phyloP scores from a whole-genome alignment of 2,797 vertebrate species.

The Alca torda region DNA sequence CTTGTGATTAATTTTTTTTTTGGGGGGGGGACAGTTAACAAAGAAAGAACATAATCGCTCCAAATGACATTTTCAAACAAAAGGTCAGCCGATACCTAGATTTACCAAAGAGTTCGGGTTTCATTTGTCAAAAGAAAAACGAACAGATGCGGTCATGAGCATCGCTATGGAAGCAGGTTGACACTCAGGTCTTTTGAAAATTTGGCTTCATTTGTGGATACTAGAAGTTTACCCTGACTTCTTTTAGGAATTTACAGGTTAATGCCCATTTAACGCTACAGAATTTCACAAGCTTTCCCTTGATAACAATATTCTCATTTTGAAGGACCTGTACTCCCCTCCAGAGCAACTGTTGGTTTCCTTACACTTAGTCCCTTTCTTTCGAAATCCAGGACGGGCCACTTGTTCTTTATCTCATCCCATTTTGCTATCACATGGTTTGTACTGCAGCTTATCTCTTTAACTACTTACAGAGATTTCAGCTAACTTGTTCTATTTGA shows the following conservation, averaged over 20 bases:
- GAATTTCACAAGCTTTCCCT: not conserved
- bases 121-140: not conserved
- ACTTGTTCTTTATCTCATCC: not conserved
- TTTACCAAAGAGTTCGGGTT: not conserved
- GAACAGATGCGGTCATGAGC: not conserved
- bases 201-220: not conserved
- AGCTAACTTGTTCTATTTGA: not conserved
- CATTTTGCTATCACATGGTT: not conserved
- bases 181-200: not conserved
- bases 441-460: not conserved
- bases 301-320: not conserved
- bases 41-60: not conserved
- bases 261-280: not conserved
- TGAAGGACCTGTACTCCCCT: not conserved
- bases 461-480: not conserved
- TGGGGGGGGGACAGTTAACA: fast-evolving
- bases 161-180: not conserved
- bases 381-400: not conserved
- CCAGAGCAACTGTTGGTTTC: not conserved
- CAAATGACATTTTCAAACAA: not conserved
- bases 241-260: not conserved
- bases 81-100: not conserved
- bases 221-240: not conserved
- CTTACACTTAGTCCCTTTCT: not conserved
- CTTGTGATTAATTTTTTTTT: not conserved